Conservation (phyloP, 1,140 invertebrate genomes). For the Telenomus remus region DNA sequence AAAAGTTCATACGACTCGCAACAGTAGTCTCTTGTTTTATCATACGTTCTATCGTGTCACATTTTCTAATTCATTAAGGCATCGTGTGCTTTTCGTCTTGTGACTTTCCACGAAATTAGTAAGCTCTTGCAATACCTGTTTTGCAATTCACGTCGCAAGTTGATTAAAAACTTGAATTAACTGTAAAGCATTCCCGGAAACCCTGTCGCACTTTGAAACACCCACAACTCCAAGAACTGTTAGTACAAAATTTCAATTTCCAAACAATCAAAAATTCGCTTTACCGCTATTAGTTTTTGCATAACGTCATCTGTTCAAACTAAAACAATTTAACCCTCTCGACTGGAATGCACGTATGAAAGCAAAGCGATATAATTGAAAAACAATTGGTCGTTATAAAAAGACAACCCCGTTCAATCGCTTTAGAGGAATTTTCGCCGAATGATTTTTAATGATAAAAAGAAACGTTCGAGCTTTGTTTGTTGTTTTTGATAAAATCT, state of each 20-base stretch:
- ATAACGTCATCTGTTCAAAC: too few species aligned
- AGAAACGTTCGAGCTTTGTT: slow-evolving; percentile 22
- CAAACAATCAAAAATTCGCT: too few species aligned
- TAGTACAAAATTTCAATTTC: too few species aligned
- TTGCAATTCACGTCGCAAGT: slow-evolving; percentile 27
- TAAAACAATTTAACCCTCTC: too few species aligned
- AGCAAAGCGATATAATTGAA: slow-evolving; percentile 10
- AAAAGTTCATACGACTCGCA: too few species aligned
- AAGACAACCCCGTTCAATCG: too few species aligned
- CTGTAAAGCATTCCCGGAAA: slow-evolving; percentile 45
- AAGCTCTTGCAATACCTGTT: slow-evolving; percentile 45
- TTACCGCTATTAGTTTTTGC: too few species aligned
- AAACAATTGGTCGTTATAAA: slow-evolving; percentile 5
- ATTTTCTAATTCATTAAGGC: slow-evolving; percentile 25
- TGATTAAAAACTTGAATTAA: slow-evolving; percentile 48
- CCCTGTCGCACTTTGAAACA: slow-evolving; percentile 6
- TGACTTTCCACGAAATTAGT: slow-evolving; percentile 35
- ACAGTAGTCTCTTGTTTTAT: slow-evolving; percentile 33
- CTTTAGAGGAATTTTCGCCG: slow-evolving; percentile 5
- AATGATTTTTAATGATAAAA: slow-evolving; percentile 31
- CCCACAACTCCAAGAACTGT: too few species aligned
- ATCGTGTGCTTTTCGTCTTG: slow-evolving; percentile 36
- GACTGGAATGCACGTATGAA: too few species aligned
- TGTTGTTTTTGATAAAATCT: slow-evolving; percentile 29
- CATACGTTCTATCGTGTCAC: slow-evolving; percentile 31